phyloP scores from a whole-genome alignment of 1,140 invertebrate species.

The Dufourea novaeangliae region DNA sequence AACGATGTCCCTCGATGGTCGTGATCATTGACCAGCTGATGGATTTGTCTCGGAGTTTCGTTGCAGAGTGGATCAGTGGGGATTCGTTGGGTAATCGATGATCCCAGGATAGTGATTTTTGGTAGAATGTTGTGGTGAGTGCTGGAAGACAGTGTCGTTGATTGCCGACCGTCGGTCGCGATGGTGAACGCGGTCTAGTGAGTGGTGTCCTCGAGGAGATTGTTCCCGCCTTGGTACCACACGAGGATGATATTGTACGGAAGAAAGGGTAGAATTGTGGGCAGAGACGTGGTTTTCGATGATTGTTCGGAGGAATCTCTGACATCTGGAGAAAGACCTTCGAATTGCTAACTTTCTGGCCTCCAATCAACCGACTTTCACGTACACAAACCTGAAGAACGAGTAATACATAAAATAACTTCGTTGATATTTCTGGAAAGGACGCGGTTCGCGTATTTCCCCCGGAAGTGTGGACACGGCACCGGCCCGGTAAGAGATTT shows the following conservation, averaged over 20 bases:
- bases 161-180: conserved; percentile 19
- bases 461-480: conserved; percentile 39
- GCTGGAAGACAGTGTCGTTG: conserved; percentile 12
- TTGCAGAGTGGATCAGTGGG: not conserved
- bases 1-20: no score
- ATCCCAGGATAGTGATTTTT: not conserved
- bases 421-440: not conserved
- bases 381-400: not conserved
- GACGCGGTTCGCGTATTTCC: not conserved
- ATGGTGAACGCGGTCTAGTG: conserved; percentile 27
- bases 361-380: no score
- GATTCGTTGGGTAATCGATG: not conserved
- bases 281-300: no score
- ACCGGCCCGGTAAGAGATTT: conserved; percentile 72
- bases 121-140: not conserved
- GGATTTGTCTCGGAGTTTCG: not conserved
- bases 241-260: not conserved
- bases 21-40: not conserved
- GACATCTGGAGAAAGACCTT: no score
- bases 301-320: no score
- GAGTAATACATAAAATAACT: not conserved
- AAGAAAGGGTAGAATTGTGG: no score
- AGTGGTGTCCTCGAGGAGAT: conserved; percentile 3
- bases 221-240: not conserved
- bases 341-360: no score